Conservation (phyloP, 2,113 vertebrate species). For the Malurus cyaneus region DNA sequence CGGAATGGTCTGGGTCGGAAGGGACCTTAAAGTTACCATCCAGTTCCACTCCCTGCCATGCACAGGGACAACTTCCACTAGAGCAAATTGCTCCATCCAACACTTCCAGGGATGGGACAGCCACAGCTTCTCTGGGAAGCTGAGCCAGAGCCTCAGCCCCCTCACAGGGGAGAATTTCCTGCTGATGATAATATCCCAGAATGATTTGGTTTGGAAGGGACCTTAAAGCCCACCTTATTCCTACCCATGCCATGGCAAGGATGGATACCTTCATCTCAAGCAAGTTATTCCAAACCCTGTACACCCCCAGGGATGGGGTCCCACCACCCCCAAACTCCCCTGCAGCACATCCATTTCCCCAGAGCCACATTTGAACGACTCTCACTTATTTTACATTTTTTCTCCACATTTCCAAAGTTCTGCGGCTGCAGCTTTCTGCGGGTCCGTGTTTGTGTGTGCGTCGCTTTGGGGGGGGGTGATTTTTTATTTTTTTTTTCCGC, state of each 20-base stretch:
- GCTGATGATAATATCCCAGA: neutral
- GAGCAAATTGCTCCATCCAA: neutral
- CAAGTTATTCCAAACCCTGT: neutral
- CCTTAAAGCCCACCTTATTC: neutral
- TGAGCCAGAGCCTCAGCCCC: neutral
- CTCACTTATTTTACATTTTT: neutral
- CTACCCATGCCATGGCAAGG: neutral
- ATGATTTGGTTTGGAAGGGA: neutral
- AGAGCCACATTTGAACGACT: fast-evolving
- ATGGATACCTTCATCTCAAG: neutral
- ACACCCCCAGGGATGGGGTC: neutral
- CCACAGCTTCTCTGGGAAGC: neutral
- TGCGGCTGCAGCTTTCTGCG: fast-evolving
- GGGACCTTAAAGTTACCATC: neutral
- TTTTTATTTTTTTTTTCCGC: too few relatives aligned
- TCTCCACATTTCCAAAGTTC: neutral
- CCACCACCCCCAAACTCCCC: neutral
- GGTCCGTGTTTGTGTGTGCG: fast-evolving
- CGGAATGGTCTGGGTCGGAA: neutral
- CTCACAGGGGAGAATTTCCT: neutral
- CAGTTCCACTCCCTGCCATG: neutral
- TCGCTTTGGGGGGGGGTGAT: fast-evolving
- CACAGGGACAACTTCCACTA: neutral
- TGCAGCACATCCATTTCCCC: neutral
- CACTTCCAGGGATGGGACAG: neutral